Base-by-base conservation (phyloP, 2,797 vertebrate genomes). In the Galagoides demidoff region DNA sequence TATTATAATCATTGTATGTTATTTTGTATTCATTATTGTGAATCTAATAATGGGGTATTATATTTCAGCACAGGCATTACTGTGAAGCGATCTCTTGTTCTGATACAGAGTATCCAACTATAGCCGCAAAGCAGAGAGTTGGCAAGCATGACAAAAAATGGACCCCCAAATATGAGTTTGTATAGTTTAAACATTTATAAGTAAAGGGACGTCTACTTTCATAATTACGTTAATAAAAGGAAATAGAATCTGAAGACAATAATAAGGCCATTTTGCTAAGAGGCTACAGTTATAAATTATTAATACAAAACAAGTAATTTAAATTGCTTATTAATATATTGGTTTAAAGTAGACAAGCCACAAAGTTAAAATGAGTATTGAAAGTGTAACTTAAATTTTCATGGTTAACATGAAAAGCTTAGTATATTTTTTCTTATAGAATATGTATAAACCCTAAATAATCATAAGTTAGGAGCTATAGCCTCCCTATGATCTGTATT, bases 191-290 rank as follows among this genome's bases (percentile, higher is more conserved):
- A 96, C 95, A 97, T 57, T 57, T 92, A 11, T 76, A 92, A 97
- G 85, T 85, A 66, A 96, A 98, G 95, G 85, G 95, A 83, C 3
- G 8, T 88, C 84, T 64, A 66, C 45, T 96, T 94, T 57, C 94
- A 63, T 97, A 97, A 98, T 98, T 97, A 97, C 3, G 0, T 92
- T 96, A 85, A 97, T 97, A 95, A 95, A 95, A 97, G 81, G 95
- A 98, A 98, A 97, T 29, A 95, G 87, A 92, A 88, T 89, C 94
- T 77, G 81, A 94, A 95, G 93, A 96, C 97, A 98, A 97, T 70
- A 95, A 93, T 96, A 98, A 96, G 96, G 92, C 89, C 86, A 64
- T 77, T 89, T 90, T 96, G 89, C 94, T 97, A 98, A 97, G 63
- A 97, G 97, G 97, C 92, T 97, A 96, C 87, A 95, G 79, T 94